Percentiles rank a stretch among this genome's conserved stretches.
phyloP scores from a whole-genome alignment of 2,113 vertebrate species.

The Phocoena phocoena region DNA sequence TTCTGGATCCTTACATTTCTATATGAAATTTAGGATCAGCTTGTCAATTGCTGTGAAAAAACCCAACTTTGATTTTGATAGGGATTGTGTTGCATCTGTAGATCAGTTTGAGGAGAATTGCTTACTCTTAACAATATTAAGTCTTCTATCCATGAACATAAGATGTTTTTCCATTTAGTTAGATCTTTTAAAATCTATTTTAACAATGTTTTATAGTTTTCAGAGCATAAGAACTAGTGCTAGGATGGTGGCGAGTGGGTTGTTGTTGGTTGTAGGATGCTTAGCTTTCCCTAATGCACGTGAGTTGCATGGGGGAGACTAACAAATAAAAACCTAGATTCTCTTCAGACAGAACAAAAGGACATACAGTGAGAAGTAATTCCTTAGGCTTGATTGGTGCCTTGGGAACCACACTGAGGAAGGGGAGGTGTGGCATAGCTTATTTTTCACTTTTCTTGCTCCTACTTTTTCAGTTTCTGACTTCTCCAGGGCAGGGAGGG shows the following conservation, averaged over 20 bases:
- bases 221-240: neutral
- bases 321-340: neutral
- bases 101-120: neutral
- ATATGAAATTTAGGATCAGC: neutral
- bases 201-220: neutral
- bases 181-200: neutral
- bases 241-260: neutral
- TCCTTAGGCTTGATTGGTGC: neutral
- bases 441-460: neutral
- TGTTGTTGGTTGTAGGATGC: neutral
- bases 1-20: neutral
- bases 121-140: constrained; percentile 5
- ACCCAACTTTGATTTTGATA: neutral
- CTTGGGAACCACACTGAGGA: neutral
- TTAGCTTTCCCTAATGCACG: neutral
- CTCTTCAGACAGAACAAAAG: constrained; percentile 3
- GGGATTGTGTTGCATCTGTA: neutral
- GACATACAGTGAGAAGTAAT: neutral
- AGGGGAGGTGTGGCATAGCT: neutral
- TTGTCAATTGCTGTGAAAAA: neutral
- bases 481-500: neutral
- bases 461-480: neutral
- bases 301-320: neutral
- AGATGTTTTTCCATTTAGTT: neutral
- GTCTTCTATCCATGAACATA: neutral